Base-by-base conservation (phyloP, 2,888 invertebrate species). In the Bugulina stolonifera region DNA sequence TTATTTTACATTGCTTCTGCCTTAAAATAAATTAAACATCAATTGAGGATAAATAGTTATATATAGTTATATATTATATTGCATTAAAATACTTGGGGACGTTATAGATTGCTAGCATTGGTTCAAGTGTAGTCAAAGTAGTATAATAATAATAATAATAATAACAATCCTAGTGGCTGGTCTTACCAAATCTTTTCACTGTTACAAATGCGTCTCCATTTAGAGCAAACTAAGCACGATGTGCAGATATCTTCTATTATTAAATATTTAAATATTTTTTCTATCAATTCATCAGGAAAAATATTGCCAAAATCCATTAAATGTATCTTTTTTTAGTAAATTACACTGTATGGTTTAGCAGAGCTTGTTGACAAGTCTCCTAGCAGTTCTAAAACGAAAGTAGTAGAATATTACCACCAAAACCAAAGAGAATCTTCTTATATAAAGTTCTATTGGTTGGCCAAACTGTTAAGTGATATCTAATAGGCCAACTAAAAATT, bases 1-100 rank as follows among this genome's bases (percentile, higher is more conserved):
- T 74, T 1, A 73, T 73, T 76, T 79, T 76, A 74, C 81, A 80
- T 72, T 78, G 77, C 71, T 79, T 79, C n/a, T 80, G 70, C 81
- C 80, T 81, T 72, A 10, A 72, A 52, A 10, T n/a, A n/a, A n/a
- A n/a, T n/a, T n/a, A n/a, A n/a, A n/a, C n/a, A n/a, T n/a, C n/a
- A n/a, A n/a, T n/a, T n/a, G n/a, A n/a, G n/a, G n/a, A n/a, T n/a
- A n/a, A n/a, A n/a, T n/a, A n/a, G n/a, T n/a, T n/a, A n/a, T n/a
- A n/a, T n/a, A n/a, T n/a, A n/a, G n/a, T n/a, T n/a, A n/a, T n/a
- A n/a, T n/a, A n/a, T n/a, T n/a, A n/a, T n/a, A n/a, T n/a, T n/a
- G n/a, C n/a, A n/a, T n/a, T n/a, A n/a, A n/a, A n/a, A n/a, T n/a
- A n/a, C n/a, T n/a, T n/a, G n/a, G n/a, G n/a, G n/a, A n/a, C n/a